Percentiles rank a stretch among this genome's conserved stretches.
phyloP scores from a whole-genome alignment of 2,797 vertebrate species.

The Craterocephalus amniculus region DNA sequence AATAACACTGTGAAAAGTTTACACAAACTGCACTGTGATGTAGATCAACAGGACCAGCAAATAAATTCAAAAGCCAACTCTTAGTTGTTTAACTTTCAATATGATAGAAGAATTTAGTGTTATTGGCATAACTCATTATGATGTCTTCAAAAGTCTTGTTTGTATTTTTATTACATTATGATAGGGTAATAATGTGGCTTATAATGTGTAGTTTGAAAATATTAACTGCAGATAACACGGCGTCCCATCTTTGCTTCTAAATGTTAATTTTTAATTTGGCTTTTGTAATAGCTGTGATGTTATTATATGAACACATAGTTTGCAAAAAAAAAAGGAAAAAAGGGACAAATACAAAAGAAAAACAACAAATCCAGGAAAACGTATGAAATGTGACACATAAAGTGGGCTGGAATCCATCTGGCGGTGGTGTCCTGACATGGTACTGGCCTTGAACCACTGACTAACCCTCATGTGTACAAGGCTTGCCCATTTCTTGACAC shows the following conservation, averaged over 20 bases:
- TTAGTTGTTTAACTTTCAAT: too few species aligned
- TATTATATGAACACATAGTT: not conserved
- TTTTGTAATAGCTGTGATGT: not conserved
- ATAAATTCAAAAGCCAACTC: too few species aligned
- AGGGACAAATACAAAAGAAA: not conserved
- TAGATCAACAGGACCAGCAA: too few species aligned
- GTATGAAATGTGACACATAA: not conserved
- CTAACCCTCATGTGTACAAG: not conserved
- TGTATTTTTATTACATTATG: not conserved
- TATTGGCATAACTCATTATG: too few species aligned
- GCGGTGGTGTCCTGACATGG: constrained; percentile 1
- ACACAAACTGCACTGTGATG: too few species aligned
- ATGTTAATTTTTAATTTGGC: not conserved
- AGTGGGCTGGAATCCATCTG: constrained; percentile 14
- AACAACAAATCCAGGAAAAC: not conserved
- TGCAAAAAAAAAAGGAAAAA: not conserved
- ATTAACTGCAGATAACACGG: not conserved
- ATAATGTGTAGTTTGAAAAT: not conserved
- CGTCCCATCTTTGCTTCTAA: not conserved
- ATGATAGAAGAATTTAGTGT: too few species aligned
- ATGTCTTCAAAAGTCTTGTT: not conserved
- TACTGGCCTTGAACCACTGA: constrained; percentile 43
- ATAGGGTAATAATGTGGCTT: not conserved
- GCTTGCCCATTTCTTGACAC: constrained; percentile 36
- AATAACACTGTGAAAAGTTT: too few species aligned